Evolutionary conservation across 2,888 invertebrate species (phyloP).

Genomic region (Caenorhabditis becei): DNA sequence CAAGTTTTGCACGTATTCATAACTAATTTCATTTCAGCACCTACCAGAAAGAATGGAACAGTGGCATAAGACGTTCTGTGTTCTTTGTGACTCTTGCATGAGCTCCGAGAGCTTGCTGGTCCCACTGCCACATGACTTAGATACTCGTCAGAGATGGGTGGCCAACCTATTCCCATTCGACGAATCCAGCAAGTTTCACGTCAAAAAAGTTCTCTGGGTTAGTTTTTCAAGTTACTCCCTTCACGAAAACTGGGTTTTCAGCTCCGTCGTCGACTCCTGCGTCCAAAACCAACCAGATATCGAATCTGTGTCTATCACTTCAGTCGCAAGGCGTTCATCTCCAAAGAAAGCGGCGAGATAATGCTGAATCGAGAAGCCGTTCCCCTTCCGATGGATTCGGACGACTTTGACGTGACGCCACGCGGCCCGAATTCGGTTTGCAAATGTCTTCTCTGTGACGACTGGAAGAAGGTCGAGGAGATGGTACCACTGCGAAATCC

Average conservation of each 20-base stretch:
- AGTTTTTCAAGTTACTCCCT: neutral
- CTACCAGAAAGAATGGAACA: slow-evolving; percentile 62
- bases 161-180: slow-evolving; percentile 46
- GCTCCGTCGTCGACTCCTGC: slow-evolving; percentile 61
- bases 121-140: slow-evolving; percentile 54
- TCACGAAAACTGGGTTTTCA: slow-evolving; percentile 21
- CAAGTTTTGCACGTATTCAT: no score
- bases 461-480: slow-evolving; percentile 62
- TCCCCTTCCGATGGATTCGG: slow-evolving; percentile 63
- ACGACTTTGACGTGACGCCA: slow-evolving; percentile 65
- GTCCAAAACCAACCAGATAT: slow-evolving; percentile 63
- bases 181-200: slow-evolving; percentile 38
- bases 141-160: slow-evolving; percentile 43
- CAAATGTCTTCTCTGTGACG: slow-evolving; percentile 67
- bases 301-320: slow-evolving; percentile 69
- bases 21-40: slow-evolving; percentile 47
- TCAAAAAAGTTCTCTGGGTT: slow-evolving; percentile 57
- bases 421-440: slow-evolving; percentile 64
- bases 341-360: slow-evolving; percentile 46
- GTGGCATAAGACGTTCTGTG: slow-evolving; percentile 65
- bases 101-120: slow-evolving; percentile 59
- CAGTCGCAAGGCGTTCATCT: slow-evolving; percentile 46
- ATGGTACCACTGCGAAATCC: slow-evolving; percentile 55
- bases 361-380: slow-evolving; percentile 50
- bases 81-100: slow-evolving; percentile 65